These are phyloP conservation scores for Triops longicaudatus DNA, from an alignment of 1,140 invertebrate genomes.

Conservation along the genomic window DNA sequence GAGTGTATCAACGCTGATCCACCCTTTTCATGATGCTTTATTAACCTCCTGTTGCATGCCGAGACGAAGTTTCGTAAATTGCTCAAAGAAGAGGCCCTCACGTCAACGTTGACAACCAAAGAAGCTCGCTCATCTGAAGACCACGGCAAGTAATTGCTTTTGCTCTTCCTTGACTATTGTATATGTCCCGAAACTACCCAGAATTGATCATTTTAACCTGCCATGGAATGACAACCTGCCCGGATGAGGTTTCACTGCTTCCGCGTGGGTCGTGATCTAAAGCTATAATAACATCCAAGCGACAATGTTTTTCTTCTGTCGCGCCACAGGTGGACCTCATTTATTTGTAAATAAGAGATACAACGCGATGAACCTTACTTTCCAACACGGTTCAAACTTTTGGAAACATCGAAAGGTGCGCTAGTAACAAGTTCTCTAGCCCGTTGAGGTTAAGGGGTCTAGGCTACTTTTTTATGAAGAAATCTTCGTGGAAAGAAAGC, in stretches of 20 bases:
- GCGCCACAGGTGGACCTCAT: background rate
- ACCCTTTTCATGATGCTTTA: too few relatives aligned
- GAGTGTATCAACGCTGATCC: background rate
- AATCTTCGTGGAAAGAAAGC: background rate
- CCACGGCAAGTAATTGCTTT: too few relatives aligned
- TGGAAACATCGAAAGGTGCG: background rate
- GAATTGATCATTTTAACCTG: too few relatives aligned
- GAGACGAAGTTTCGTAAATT: too few relatives aligned
- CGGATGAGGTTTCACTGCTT: background rate
- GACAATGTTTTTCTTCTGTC: background rate
- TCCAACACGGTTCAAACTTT: background rate
- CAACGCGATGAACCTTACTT: background rate
- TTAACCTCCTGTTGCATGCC: too few relatives aligned
- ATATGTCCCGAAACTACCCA: too few relatives aligned
- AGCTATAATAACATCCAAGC: background rate
- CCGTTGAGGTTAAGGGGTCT: conserved; percentile 1
- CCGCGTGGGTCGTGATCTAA: conserved; percentile 7
- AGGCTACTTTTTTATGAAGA: background rate
- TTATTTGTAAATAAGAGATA: background rate
- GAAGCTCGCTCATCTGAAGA: too few relatives aligned
- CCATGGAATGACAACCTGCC: background rate
- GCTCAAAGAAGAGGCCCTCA: too few relatives aligned
- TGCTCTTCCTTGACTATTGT: too few relatives aligned
- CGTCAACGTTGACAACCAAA: too few relatives aligned
- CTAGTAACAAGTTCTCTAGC: background rate